Evolutionary conservation across 2,797 vertebrate species (phyloP).

Genomic region (Lacerta viridis): DNA sequence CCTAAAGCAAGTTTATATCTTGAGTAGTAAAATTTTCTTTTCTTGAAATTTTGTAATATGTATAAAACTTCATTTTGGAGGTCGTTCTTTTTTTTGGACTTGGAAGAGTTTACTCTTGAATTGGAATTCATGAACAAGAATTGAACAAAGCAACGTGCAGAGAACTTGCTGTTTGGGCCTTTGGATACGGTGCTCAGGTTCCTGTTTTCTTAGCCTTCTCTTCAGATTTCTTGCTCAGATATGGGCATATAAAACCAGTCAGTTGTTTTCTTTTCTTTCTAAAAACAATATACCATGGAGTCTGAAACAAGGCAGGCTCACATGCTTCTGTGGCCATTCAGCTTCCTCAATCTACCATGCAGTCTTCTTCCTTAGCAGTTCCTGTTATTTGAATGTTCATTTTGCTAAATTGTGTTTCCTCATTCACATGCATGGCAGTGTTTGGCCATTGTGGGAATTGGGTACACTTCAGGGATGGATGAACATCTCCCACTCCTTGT

Average conservation of each 20-base stretch:
- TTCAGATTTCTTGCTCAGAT: no score
- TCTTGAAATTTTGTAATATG: not conserved
- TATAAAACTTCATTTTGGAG: not conserved
- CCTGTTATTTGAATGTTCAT: slow-evolving; percentile 15
- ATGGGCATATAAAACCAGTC: not conserved
- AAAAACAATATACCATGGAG: not conserved
- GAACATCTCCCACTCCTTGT: slow-evolving; percentile 10
- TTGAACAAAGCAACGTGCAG: not conserved
- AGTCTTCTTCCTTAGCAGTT: not conserved
- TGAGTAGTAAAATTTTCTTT: not conserved
- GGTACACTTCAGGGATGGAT: not conserved
- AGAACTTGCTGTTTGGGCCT: not conserved
- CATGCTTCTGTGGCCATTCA: not conserved
- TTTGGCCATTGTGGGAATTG: not conserved
- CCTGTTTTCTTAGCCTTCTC: not conserved
- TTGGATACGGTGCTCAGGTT: not conserved
- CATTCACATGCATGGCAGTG: slow-evolving; percentile 23
- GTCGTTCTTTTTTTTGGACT: not conserved
- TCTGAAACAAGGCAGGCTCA: not conserved
- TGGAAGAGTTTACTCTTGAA: not conserved
- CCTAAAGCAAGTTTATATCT: not conserved
- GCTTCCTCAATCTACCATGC: not conserved
- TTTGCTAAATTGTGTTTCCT: slow-evolving; percentile 35
- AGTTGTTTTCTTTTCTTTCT: not conserved
- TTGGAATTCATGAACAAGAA: not conserved